Conservation (phyloP, 1,140 invertebrate species). For the Panulirus ornatus region DNA sequence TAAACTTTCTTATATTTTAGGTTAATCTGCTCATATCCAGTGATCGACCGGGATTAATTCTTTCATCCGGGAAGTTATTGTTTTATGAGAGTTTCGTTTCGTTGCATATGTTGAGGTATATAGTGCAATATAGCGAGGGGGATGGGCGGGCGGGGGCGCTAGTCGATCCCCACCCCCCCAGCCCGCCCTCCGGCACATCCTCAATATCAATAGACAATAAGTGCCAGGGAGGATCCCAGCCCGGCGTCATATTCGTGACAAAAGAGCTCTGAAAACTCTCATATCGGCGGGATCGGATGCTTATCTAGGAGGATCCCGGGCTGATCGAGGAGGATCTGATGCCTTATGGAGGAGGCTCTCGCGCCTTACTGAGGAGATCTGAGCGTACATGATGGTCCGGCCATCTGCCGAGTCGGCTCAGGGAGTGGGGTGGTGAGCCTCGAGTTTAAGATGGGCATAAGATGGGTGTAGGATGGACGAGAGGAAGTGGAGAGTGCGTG, state of each 20-base stretch:
- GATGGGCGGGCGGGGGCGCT: too few species aligned
- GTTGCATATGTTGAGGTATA: too few species aligned
- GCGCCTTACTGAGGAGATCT: neutral
- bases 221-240: neutral
- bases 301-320: neutral
- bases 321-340: neutral
- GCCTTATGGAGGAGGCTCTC: neutral
- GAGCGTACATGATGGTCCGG: neutral
- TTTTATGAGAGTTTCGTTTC: too few species aligned
- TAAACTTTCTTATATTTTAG: too few species aligned
- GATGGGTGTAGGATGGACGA: neutral
- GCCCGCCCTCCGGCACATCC: neutral
- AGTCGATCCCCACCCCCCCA: too few species aligned
- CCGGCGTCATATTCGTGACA: neutral
- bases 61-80: too few species aligned
- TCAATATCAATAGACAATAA: conserved; percentile 8
- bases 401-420: neutral
- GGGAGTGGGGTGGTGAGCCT: neutral
- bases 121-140: too few species aligned
- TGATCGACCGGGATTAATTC: too few species aligned
- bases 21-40: too few species aligned
- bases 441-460: neutral
- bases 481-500: too few species aligned
- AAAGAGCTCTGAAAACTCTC: conserved; percentile 10
- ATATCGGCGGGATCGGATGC: neutral